Evolutionary conservation across 1,140 invertebrate species (phyloP).

Genomic region (Lamellibrachia luymesi): DNA sequence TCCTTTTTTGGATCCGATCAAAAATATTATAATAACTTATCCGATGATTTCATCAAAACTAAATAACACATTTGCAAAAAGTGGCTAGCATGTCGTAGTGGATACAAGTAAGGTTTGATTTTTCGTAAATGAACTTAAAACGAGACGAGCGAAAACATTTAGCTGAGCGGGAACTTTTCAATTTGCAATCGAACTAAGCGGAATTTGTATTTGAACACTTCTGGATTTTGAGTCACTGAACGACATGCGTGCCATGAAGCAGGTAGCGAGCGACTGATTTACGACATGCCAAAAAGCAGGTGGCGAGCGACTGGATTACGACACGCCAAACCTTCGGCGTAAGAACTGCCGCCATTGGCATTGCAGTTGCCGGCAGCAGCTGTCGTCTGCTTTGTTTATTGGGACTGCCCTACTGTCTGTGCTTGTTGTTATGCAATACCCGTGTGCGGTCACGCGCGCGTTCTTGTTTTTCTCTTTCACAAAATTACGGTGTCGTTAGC

Average conservation of each 20-base stretch:
- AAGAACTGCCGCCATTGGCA: background rate
- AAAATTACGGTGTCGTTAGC: too few species aligned
- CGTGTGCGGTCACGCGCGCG: background rate
- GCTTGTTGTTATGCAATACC: background rate
- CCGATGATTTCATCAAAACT: too few species aligned
- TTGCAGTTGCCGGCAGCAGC: background rate
- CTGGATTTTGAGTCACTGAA: background rate
- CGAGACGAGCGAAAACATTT: too few species aligned
- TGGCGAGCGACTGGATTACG: background rate
- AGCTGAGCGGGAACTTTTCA: too few species aligned
- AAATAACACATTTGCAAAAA: too few species aligned
- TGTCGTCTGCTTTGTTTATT: background rate
- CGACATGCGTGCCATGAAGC: background rate
- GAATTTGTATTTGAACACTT: background rate
- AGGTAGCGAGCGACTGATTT: background rate
- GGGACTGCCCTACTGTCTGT: background rate
- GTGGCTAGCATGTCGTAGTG: too few species aligned
- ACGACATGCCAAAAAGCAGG: constrained; percentile 3
- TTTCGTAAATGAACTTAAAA: too few species aligned
- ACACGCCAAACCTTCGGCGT: background rate
- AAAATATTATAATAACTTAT: too few species aligned
- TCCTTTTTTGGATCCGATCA: too few species aligned
- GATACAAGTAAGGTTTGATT: too few species aligned
- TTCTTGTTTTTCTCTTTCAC: background rate
- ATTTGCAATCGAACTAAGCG: too few species aligned